phyloP scores from a whole-genome alignment of 2,797 vertebrate species.

The Enteromius argenteus region DNA sequence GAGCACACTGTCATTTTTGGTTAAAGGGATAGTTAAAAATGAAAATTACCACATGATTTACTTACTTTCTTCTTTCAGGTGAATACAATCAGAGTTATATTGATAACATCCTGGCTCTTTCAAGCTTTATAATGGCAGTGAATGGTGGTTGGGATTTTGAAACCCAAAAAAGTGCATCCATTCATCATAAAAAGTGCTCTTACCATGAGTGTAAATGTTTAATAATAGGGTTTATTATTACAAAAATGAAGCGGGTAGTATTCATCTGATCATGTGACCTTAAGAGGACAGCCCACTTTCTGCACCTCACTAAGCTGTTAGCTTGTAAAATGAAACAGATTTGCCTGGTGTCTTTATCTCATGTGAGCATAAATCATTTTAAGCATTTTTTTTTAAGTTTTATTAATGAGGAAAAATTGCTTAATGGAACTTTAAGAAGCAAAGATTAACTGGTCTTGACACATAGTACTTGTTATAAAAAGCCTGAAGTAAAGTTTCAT shows the following conservation, averaged over 20 bases:
- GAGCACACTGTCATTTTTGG: not conserved
- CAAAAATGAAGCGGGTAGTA: not conserved
- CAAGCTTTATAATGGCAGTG: not conserved
- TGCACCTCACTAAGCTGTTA: not conserved
- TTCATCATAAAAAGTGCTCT: not conserved
- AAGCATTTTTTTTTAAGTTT: too few species aligned
- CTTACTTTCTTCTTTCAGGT: not conserved
- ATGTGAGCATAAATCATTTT: not conserved
- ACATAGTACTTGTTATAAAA: not conserved
- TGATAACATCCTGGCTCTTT: not conserved
- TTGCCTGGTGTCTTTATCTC: not conserved
- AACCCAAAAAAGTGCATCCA: not conserved
- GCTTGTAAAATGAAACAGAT: not conserved
- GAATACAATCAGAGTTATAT: not conserved
- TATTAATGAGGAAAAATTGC: not conserved
- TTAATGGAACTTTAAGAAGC: not conserved
- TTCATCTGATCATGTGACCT: not conserved
- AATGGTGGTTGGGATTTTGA: not conserved
- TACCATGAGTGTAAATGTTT: not conserved
- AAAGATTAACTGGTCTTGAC: not conserved
- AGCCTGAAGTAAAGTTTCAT: not conserved
- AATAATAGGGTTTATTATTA: not conserved
- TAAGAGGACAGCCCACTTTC: not conserved
- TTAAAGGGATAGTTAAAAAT: not conserved
- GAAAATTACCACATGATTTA: not conserved